phyloP scores from a whole-genome alignment of 37 sponge, comb jelly and placozoan genomes.

The Haliclona indistincta region DNA sequence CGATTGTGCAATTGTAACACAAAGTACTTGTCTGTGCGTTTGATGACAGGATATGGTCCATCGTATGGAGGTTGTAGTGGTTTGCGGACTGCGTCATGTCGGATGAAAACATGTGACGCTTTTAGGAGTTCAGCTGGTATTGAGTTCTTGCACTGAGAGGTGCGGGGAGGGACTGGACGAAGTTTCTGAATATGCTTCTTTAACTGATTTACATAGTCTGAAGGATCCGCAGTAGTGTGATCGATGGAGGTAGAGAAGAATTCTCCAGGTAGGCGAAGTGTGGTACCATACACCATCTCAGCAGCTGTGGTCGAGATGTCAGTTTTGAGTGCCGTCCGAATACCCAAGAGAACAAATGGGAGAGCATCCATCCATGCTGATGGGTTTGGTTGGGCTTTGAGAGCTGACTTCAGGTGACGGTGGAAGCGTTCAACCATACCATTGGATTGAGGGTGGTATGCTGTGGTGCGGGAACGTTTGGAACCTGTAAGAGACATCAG shows the following conservation, averaged over 20 bases:
- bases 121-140: slow-evolving; percentile 28
- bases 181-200: slow-evolving; percentile 18
- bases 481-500: slow-evolving; percentile 45
- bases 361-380: slow-evolving; percentile 27
- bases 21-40: slow-evolving; percentile 59
- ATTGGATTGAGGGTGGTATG: too few species aligned
- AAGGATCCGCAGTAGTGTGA: slow-evolving; percentile 10
- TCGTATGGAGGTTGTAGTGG: slow-evolving; percentile 62
- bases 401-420: slow-evolving; percentile 40
- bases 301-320: slow-evolving; percentile 24
- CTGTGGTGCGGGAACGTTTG: slow-evolving; percentile 40
- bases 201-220: slow-evolving; percentile 18
- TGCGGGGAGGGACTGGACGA: slow-evolving; percentile 3
- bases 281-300: slow-evolving; percentile 35
- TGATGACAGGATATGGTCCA: slow-evolving; percentile 59
- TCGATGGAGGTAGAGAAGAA: slow-evolving; percentile 5
- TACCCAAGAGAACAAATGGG: slow-evolving; percentile 35
- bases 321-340: slow-evolving; percentile 17
- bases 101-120: slow-evolving; percentile 62
- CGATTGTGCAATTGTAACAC: slow-evolving; percentile 48
- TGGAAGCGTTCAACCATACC: slow-evolving; percentile 68
- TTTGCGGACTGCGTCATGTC: slow-evolving; percentile 65
- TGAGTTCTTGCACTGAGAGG: slow-evolving; percentile 11
- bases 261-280: slow-evolving; percentile 20
- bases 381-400: slow-evolving; percentile 21